These are phyloP conservation scores for Limosa lapponica DNA, from an alignment of 2,797 vertebrate genomes.

Conservation along the genomic window DNA sequence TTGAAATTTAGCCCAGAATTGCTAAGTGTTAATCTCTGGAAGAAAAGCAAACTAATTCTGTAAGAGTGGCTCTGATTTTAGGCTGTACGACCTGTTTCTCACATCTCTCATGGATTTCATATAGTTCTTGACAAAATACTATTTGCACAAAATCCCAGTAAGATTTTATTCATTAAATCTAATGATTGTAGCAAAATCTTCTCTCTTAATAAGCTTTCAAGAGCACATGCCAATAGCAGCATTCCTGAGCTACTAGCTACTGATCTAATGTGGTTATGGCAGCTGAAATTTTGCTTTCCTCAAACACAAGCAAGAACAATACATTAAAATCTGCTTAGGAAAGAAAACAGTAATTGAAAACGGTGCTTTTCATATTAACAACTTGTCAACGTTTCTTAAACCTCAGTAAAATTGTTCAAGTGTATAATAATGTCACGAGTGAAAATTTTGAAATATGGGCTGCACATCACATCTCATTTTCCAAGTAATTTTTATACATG, in stretches of 20 bases:
- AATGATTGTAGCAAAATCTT: not conserved
- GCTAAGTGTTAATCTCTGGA: conserved; percentile 67
- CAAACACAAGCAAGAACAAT: not conserved
- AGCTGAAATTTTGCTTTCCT: conserved; percentile 6
- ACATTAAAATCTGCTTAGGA: not conserved
- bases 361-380: not conserved
- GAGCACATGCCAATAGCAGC: conserved; percentile 1
- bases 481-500: not conserved
- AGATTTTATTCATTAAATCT: conserved; percentile 34
- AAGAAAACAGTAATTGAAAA: not conserved
- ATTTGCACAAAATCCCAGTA: conserved; percentile 14
- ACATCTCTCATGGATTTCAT: conserved; percentile 27
- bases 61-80: conserved; percentile 51
- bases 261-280: not conserved
- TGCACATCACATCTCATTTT: not conserved
- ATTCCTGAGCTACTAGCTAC: not conserved
- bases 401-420: not conserved
- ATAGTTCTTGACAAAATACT: conserved; percentile 1
- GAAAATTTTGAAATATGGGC: not conserved
- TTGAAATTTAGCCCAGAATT: conserved; percentile 69
- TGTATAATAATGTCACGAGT: not conserved
- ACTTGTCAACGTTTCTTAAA: not conserved
- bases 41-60: conserved; percentile 72
- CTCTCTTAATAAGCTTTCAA: not conserved
- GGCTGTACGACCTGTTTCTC: conserved; percentile 13